These are phyloP conservation scores for Melieria crassipennis DNA, from an alignment of 2,888 invertebrate species.

Conservation along the genomic window DNA sequence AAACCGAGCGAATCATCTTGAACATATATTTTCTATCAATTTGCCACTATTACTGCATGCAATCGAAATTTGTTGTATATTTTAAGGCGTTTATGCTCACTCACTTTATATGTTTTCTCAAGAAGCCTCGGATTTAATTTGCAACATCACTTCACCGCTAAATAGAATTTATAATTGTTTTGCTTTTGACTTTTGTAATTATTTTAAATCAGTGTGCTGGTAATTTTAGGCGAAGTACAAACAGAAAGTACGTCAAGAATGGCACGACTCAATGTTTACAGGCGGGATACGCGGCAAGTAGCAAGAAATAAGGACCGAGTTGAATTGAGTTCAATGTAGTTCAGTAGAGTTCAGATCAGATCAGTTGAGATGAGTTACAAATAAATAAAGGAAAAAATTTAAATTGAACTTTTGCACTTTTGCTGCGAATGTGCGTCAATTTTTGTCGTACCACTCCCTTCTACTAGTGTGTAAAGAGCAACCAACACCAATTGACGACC, in stretches of 20 bases:
- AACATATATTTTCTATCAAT: not conserved
- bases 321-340: slow-evolving; percentile 15
- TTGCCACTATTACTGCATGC: not conserved
- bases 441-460: slow-evolving; percentile 67
- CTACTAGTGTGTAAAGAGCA: slow-evolving; percentile 57
- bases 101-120: slow-evolving; percentile 3
- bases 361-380: slow-evolving; percentile 13
- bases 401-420: slow-evolving; percentile 41
- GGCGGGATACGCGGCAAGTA: no score
- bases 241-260: no score
- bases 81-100: slow-evolving; percentile 7
- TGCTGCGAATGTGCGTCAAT: slow-evolving; percentile 66
- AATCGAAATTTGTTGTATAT: not conserved
- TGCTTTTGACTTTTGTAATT: no score
- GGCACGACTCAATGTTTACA: not conserved
- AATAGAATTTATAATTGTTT: no score
- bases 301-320: not conserved
- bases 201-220: no score
- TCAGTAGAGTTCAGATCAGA: slow-evolving; percentile 19
- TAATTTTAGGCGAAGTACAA: not conserved
- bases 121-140: no score
- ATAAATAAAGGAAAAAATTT: slow-evolving; percentile 35
- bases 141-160: no score
- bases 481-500: slow-evolving; percentile 43
- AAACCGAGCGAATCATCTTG: not conserved